A percentile compares a stretch with the other conserved stretches of the same genome.
These are phyloP conservation scores for Kryphioiulus occultus DNA, from an alignment of 2,888 invertebrate genomes.

Conservation along the genomic window DNA sequence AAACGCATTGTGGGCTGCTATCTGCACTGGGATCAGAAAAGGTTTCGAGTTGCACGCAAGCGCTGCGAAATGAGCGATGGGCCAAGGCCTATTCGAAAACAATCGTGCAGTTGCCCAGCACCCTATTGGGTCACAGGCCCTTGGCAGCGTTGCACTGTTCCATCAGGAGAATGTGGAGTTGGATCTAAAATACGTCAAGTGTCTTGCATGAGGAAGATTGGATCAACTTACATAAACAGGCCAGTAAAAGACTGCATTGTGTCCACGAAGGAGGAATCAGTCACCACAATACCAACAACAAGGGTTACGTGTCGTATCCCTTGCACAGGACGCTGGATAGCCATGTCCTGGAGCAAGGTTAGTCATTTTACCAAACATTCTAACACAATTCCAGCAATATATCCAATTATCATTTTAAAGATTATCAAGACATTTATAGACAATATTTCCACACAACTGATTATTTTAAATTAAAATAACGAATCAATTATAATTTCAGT, in stretches of 20 bases:
- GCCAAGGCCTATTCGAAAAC: conserved; percentile 40
- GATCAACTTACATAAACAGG: background rate
- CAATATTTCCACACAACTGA: background rate
- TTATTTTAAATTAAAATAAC: background rate
- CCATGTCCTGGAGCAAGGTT: conserved; percentile 39
- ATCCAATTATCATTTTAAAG: background rate
- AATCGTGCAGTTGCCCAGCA: conserved; percentile 38
- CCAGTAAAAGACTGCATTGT: background rate
- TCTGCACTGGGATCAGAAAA: background rate
- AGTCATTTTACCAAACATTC: conserved; percentile 25
- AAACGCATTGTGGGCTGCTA: conserved; percentile 42
- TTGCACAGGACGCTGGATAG: conserved; percentile 39
- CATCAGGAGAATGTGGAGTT: conserved; percentile 15
- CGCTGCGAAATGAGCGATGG: conserved; percentile 37
- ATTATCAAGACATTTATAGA: no score
- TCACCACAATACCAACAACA: background rate
- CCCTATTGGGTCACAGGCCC: conserved; percentile 32
- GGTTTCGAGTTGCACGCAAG: conserved; percentile 9
- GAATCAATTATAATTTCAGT: background rate
- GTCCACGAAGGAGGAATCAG: background rate
- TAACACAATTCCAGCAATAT: background rate
- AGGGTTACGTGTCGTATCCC: conserved; percentile 38
- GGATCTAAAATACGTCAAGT: conserved; percentile 33
- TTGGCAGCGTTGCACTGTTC: conserved; percentile 29
- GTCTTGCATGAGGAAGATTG: background rate